Percentiles rank a stretch among this genome's conserved stretches.
Conservation (phyloP, 2,113 vertebrate genomes). For the Hippopotamus amphibius region DNA sequence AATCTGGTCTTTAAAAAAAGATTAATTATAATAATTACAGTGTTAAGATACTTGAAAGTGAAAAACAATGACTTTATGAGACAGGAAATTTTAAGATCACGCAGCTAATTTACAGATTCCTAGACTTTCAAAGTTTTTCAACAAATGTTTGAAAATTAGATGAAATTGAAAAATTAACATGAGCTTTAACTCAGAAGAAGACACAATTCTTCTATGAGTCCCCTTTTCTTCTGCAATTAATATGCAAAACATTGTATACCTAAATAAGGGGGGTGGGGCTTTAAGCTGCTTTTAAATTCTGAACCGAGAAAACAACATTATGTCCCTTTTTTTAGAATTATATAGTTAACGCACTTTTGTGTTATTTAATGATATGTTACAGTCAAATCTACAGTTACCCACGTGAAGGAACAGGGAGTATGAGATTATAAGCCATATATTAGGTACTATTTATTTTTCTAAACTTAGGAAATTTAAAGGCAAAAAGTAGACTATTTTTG, state of each 20-base stretch:
- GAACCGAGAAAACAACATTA: neutral
- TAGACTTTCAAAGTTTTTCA: neutral
- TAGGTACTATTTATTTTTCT: neutral
- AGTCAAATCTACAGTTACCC: neutral
- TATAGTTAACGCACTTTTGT: neutral
- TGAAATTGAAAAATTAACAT: neutral
- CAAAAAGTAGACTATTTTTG: neutral
- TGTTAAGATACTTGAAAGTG: conserved; percentile 29
- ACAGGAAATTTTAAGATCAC: neutral
- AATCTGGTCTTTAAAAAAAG: conserved; percentile 41
- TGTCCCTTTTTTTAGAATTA: neutral
- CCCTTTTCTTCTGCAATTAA: neutral
- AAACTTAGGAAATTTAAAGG: neutral
- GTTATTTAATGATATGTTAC: neutral
- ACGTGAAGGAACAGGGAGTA: neutral
- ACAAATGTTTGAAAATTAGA: conserved; percentile 26
- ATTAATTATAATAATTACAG: conserved; percentile 53
- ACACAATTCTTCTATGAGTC: neutral
- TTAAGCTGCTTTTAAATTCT: neutral
- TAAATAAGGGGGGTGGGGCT: rapidly evolving
- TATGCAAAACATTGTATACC: neutral
- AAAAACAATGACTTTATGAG: conserved; percentile 55
- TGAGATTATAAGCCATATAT: neutral
- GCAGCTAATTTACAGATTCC: neutral
- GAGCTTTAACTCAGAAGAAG: neutral